These are phyloP conservation scores for Netelia fuscicornis DNA, from an alignment of 2,888 invertebrate species.

Conservation along the genomic window DNA sequence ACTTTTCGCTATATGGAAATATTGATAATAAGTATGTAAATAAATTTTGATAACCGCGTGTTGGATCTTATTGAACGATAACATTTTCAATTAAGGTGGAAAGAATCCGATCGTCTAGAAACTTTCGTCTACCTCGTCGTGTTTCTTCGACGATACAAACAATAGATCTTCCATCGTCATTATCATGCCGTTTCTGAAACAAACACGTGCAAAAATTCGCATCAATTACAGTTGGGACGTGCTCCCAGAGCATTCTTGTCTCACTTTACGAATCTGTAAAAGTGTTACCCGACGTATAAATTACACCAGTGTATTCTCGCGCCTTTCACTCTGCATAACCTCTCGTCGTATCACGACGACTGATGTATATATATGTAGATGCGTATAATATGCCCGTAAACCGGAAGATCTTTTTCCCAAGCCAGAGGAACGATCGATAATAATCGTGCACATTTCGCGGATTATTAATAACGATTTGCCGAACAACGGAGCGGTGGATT, in stretches of 20 bases:
- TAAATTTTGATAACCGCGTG: too few relatives aligned
- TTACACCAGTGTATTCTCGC: constrained; percentile 3
- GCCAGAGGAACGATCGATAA: constrained; percentile 4
- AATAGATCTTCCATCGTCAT: background rate
- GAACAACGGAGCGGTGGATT: background rate
- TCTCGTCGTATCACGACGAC: background rate
- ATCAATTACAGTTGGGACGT: constrained; percentile 48
- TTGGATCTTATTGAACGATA: background rate
- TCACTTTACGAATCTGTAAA: constrained; percentile 17
- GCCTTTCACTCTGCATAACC: constrained; percentile 30
- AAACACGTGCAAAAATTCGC: constrained; percentile 60
- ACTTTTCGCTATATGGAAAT: too few relatives aligned
- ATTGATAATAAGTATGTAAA: too few relatives aligned
- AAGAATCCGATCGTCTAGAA: background rate
- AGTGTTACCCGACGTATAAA: constrained; percentile 3
- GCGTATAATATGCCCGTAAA: background rate
- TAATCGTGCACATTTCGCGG: constrained; percentile 39
- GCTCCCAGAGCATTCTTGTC: constrained; percentile 58
- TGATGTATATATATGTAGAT: background rate
- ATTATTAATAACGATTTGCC: constrained; percentile 49
- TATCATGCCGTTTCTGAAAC: background rate
- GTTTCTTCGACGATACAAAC: too few relatives aligned
- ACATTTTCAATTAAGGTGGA: background rate
- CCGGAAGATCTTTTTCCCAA: background rate
- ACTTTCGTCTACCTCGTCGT: constrained; percentile 25